These are phyloP conservation scores for Cyclargus thomasi DNA, from an alignment of 1,140 invertebrate species.

Conservation along the genomic window DNA sequence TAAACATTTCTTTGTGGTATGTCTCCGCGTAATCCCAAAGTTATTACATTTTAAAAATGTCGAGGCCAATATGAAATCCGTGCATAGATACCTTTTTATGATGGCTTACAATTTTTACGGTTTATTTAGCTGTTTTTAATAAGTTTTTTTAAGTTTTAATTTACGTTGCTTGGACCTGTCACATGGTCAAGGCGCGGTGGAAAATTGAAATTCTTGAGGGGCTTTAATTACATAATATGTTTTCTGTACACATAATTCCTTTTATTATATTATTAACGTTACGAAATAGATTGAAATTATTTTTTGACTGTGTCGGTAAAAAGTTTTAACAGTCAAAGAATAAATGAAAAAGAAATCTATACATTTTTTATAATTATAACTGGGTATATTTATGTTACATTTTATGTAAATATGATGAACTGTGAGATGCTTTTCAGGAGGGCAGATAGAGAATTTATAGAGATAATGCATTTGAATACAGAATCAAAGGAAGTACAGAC, in stretches of 20 bases:
- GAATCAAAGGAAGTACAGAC: slow-evolving; percentile 20
- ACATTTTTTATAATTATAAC: no score
- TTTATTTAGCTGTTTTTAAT: neutral
- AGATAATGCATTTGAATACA: slow-evolving; percentile 20
- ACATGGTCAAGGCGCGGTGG: no score
- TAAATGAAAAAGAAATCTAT: no score
- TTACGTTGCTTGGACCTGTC: no score
- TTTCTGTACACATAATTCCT: no score
- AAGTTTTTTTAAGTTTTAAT: neutral
- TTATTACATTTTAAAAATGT: slow-evolving; percentile 4
- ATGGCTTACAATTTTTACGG: neutral
- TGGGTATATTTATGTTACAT: neutral
- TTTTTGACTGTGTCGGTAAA: no score
- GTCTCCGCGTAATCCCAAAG: neutral
- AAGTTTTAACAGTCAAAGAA: no score
- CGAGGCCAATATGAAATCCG: neutral
- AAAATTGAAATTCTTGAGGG: neutral
- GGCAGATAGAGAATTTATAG: neutral
- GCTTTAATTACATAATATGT: neutral
- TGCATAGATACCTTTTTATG: neutral
- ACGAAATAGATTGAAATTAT: no score
- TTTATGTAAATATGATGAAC: neutral
- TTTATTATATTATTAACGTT: no score
- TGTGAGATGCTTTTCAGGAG: neutral
- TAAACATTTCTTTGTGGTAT: neutral